These are phyloP conservation scores for Clarias macrocephalus DNA, from an alignment of 2,113 vertebrate genomes.

Conservation along the genomic window DNA sequence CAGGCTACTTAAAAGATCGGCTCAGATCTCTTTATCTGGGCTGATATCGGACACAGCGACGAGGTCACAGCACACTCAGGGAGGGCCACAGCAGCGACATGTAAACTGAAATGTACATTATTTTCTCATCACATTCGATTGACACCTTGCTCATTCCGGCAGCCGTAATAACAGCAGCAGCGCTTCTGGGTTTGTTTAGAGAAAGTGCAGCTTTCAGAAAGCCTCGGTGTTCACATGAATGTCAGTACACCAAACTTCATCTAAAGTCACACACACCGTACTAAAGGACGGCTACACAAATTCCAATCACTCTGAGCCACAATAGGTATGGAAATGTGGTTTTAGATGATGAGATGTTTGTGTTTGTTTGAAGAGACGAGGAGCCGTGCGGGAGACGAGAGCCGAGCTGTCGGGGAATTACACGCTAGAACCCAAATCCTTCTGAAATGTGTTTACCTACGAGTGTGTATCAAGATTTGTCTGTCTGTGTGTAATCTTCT, in stretches of 20 bases:
- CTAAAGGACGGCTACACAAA: constrained; percentile 6
- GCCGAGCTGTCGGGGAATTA: neutral
- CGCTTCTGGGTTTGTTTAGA: neutral
- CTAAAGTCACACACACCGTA: neutral
- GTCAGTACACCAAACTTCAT: neutral
- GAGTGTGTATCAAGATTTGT: neutral
- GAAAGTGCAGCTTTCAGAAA: neutral
- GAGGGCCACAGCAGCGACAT: neutral
- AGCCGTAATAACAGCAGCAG: neutral
- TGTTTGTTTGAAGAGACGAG: neutral
- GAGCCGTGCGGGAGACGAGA: neutral
- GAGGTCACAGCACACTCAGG: neutral
- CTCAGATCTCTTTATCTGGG: constrained; percentile 55
- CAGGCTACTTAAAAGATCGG: constrained; percentile 53
- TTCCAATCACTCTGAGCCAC: neutral
- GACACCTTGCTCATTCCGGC: neutral
- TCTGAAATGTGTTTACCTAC: constrained; percentile 23
- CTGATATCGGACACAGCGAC: constrained; percentile 34
- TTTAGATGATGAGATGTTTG: constrained; percentile 16
- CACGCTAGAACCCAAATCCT: constrained; percentile 11
- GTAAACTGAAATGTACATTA: neutral
- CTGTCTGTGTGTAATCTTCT: constrained; percentile 8
- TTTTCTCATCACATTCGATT: neutral
- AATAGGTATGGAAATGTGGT: constrained; percentile 6
- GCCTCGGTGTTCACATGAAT: neutral